Percentiles rank a stretch among this genome's conserved stretches.
Evolutionary conservation across 2,797 vertebrate genomes (phyloP).

Genomic region (Chaetophractus vellerosus): DNA sequence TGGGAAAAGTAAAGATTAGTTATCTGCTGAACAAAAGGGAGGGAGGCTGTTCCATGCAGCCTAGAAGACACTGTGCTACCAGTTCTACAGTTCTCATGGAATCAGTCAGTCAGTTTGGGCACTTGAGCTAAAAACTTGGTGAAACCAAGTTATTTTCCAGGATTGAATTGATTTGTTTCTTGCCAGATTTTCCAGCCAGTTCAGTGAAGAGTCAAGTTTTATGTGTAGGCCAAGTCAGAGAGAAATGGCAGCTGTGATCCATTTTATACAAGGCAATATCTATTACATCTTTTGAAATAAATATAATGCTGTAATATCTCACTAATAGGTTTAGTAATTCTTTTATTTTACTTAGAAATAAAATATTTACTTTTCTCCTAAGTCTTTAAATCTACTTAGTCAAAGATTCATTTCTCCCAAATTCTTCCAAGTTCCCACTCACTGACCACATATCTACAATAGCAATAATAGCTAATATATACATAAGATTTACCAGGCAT

Average conservation of each 20-base stretch:
- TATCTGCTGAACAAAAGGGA: neutral
- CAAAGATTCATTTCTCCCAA: neutral
- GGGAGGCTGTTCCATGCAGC: neutral
- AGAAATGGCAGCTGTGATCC: neutral
- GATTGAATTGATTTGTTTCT: constrained; percentile 34
- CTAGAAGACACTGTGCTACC: constrained; percentile 4
- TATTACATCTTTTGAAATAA: constrained; percentile 56
- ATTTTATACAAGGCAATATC: neutral
- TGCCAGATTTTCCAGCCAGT: neutral
- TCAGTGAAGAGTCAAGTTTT: constrained; percentile 28
- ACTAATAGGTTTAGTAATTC: neutral
- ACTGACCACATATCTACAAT: neutral
- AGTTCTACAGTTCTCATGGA: neutral
- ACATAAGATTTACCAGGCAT: neutral
- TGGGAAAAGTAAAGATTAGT: constrained; percentile 42
- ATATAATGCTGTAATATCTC: neutral
- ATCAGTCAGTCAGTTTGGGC: neutral
- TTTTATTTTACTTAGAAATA: constrained; percentile 59
- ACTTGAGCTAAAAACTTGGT: constrained; percentile 13
- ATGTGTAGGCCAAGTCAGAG: neutral
- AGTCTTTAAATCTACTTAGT: constrained; percentile 29
- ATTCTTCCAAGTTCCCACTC: neutral
- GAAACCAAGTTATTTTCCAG: constrained; percentile 43
- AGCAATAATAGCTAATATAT: neutral
- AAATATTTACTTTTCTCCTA: constrained; percentile 1